Base-by-base conservation (phyloP, 2,888 invertebrate genomes). In the Linnaemya vulpina region DNA sequence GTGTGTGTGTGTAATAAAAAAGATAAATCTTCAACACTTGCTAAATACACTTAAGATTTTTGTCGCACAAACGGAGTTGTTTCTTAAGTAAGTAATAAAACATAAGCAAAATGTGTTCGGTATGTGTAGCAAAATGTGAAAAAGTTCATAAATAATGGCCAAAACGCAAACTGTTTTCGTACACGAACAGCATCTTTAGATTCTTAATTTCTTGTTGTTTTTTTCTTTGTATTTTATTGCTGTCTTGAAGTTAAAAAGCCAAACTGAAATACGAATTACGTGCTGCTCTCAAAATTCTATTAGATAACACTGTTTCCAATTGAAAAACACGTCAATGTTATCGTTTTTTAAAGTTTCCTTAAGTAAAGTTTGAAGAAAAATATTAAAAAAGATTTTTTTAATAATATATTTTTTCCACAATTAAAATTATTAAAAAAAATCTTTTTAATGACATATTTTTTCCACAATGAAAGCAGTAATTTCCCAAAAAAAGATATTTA, bases 11-110 rank as follows among this genome's bases (percentile, higher is more conserved):
- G 40, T 38, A 65, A 22, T 35, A 35, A 40, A 53, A 30, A 78
- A 87, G 87, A 88, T 88, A 87, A 88, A 87, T 86, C 86, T 86
- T 75, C 76, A 63, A 86, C 87, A 88, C 84, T 86, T 86, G 86
- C 81, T 86, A 86, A 83, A 81, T 83, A 79, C 81, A 84, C 71
- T 87, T 88, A 86, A 87, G 86, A 88, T 87, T 87, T 87, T 87
- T 87, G 88, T 88, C 88, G 86, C 86, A 86, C 86, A 87, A 80
- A 82, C 63, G 35, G 58, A 62, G 60, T 46, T 68, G 30, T 30
- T 53, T 22, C 20, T 70, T 51, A 77, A 77, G 22, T 65, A 73
- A 71, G 71, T 68, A 83, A 77, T 73, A 77, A 75, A 80, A 71
- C 55, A 70, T 76, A 60, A 15, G 67, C 46, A 60, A 53, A 74